Conservation (phyloP, 2,888 invertebrate genomes). For the Folsomia candida region DNA sequence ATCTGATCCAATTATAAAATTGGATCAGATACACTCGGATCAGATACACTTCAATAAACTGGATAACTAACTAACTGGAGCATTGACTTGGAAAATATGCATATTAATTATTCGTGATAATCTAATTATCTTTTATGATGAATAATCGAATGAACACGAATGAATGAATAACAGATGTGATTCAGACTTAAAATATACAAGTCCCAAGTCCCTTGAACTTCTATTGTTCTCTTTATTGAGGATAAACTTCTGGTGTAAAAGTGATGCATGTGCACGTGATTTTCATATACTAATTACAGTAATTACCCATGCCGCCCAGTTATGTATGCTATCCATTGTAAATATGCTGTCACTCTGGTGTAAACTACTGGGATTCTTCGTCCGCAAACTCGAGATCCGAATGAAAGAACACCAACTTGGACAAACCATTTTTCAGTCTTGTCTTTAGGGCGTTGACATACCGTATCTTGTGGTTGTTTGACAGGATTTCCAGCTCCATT, state of each 20-base stretch:
- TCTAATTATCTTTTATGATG: too few species aligned
- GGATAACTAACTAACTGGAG: too few species aligned
- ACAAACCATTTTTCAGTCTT: slow-evolving; percentile 35
- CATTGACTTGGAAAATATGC: too few species aligned
- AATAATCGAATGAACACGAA: too few species aligned
- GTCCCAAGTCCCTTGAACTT: not conserved
- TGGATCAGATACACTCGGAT: too few species aligned
- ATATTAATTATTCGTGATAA: too few species aligned
- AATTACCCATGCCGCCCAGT: slow-evolving; percentile 39
- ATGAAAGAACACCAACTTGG: slow-evolving; percentile 39
- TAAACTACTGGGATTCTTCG: slow-evolving; percentile 37
- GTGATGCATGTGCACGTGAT: not conserved
- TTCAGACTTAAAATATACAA: too few species aligned
- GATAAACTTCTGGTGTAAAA: not conserved
- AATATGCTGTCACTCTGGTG: slow-evolving; percentile 40
- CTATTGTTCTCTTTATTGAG: not conserved
- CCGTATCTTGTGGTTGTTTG: slow-evolving; percentile 9
- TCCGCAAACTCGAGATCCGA: slow-evolving; percentile 41
- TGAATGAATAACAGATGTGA: too few species aligned
- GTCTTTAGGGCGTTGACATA: slow-evolving; percentile 31
- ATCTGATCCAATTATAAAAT: too few species aligned
- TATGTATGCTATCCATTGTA: slow-evolving; percentile 41
- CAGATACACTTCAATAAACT: too few species aligned
- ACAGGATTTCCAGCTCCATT: slow-evolving; percentile 26
- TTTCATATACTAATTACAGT: too few species aligned